Evolutionary conservation across 2,888 invertebrate genomes (phyloP).

Genomic region (Aricia artaxerxes): DNA sequence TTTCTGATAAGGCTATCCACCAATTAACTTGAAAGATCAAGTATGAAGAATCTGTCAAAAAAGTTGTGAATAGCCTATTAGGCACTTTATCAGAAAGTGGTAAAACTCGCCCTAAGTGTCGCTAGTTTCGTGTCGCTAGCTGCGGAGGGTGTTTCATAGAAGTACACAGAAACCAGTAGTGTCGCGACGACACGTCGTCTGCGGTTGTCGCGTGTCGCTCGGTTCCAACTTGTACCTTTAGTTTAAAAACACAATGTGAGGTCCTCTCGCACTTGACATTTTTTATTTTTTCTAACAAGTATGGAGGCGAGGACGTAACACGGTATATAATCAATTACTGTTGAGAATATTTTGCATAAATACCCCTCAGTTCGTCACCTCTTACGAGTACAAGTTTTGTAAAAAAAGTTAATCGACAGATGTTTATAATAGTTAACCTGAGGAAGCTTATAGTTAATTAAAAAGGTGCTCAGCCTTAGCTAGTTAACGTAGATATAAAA

Average conservation of each 20-base stretch:
- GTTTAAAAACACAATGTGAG: not conserved
- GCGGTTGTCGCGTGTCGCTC: too few relatives aligned
- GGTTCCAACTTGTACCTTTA: too few relatives aligned
- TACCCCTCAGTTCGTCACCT: constrained; percentile 2
- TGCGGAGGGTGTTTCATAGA: too few relatives aligned
- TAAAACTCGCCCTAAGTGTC: too few relatives aligned
- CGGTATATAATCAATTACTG: constrained; percentile 1
- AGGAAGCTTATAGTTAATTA: not conserved
- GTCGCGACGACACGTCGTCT: too few relatives aligned
- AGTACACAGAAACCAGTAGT: not conserved
- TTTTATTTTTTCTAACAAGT: not conserved
- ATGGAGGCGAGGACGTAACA: not conserved
- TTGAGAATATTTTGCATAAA: constrained; percentile 19
- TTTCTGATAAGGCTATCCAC: too few relatives aligned
- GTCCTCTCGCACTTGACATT: constrained; percentile 8
- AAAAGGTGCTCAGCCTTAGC: not conserved
- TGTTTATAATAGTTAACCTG: not conserved
- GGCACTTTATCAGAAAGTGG: too few relatives aligned
- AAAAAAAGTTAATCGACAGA: not conserved
- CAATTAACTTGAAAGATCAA: too few relatives aligned
- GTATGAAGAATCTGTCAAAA: too few relatives aligned
- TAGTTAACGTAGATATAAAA: not conserved
- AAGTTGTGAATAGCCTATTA: too few relatives aligned
- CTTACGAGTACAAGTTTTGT: constrained; percentile 7
- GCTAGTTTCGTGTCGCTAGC: too few relatives aligned